These are phyloP conservation scores for Aurelia sp. DNA, from an alignment of 30 jellyfish, hydroid and myxozoan species.

Conservation along the genomic window DNA sequence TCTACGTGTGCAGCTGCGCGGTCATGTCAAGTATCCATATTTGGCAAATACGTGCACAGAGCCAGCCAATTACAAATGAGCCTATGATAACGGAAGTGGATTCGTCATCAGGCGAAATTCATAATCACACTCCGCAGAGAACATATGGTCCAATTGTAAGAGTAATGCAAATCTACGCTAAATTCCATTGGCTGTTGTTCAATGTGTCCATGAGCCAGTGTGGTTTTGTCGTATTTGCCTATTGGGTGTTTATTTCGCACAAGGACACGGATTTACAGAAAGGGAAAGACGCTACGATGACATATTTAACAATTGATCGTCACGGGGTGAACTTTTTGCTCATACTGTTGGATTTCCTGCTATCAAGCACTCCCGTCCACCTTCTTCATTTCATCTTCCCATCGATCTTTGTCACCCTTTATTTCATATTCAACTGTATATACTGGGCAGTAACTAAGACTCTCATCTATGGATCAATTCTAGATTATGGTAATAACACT, in stretches of 20 bases:
- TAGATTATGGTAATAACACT: conserved; percentile 59
- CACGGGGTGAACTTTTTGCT: conserved; percentile 76
- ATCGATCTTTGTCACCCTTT: conserved; percentile 24
- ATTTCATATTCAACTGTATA: conserved; percentile 46
- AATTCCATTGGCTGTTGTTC: conserved; percentile 75
- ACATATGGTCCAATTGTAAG: not conserved
- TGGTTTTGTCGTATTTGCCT: conserved; percentile 58
- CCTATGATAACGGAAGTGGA: not conserved
- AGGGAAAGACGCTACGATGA: not conserved
- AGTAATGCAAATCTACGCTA: conserved; percentile 2
- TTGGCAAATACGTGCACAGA: conserved; percentile 16
- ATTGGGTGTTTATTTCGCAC: conserved; percentile 63
- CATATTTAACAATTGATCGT: conserved; percentile 66
- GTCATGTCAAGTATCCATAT: not conserved
- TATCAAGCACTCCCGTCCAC: conserved; percentile 65
- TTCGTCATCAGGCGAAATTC: too few species aligned
- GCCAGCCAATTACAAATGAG: conserved; percentile 7
- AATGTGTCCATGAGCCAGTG: conserved; percentile 48
- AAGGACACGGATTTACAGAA: conserved; percentile 8
- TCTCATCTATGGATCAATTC: conserved; percentile 50
- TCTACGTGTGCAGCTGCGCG: conserved; percentile 52
- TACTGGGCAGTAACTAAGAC: conserved; percentile 64
- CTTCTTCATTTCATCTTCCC: conserved; percentile 81
- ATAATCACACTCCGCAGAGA: too few species aligned
- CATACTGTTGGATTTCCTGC: conserved; percentile 58